These are phyloP conservation scores for Leguminivora glycinivorella DNA, from an alignment of 1,140 invertebrate genomes.

Conservation along the genomic window DNA sequence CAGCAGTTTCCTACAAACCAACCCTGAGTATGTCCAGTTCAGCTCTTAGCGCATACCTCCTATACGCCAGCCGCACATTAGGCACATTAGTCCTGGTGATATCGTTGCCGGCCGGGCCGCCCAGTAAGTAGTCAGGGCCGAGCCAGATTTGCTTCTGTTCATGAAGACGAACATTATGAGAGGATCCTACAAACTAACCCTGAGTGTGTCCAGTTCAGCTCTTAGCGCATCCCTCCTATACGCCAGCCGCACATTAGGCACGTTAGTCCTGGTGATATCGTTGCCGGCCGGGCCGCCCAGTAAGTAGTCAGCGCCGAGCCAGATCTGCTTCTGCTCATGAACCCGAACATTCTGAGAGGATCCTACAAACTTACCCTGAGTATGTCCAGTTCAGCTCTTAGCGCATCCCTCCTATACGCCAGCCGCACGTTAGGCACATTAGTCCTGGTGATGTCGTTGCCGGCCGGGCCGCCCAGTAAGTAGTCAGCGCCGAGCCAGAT, in stretches of 20 bases:
- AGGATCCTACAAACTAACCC: neutral
- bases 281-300: neutral
- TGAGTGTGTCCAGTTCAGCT: neutral
- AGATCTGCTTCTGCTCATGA: constrained; percentile 80
- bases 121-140: neutral
- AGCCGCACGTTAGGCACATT: constrained; percentile 19
- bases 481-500: constrained; percentile 6
- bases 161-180: no score
- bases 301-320: neutral
- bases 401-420: neutral
- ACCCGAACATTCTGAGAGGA: no score
- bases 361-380: constrained; percentile 2
- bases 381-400: neutral
- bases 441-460: constrained; percentile 22
- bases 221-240: neutral
- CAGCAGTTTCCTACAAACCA: neutral
- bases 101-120: constrained; percentile 21
- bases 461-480: neutral
- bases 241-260: constrained; percentile 14
- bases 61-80: constrained; percentile 6
- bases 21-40: constrained; percentile 17
- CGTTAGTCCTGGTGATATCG: constrained; percentile 7
- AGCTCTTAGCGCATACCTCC: neutral
- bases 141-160: constrained; percentile 59
- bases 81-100: constrained; percentile 21